A percentile compares a stretch with the other conserved stretches of the same genome.
These are phyloP conservation scores for Chiropotes sagulatus DNA, from an alignment of 2,797 vertebrate genomes.

Conservation along the genomic window DNA sequence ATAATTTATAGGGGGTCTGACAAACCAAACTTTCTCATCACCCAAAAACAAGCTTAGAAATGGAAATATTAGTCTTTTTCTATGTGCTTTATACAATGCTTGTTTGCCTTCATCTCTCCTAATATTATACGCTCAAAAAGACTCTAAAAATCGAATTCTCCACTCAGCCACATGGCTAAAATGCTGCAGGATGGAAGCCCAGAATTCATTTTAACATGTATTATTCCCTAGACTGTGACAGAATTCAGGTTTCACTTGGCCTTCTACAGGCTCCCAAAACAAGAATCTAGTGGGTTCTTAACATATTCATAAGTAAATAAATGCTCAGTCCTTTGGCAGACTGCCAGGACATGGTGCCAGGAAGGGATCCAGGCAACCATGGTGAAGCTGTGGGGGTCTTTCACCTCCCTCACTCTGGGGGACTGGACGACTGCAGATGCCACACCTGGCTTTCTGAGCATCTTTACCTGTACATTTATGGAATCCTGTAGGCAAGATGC, in stretches of 20 bases:
- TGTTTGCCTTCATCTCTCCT: background rate
- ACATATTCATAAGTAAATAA: conserved; percentile 14
- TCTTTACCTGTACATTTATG: background rate
- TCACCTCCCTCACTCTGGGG: background rate
- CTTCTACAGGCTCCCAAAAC: conserved; percentile 28
- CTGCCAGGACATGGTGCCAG: background rate
- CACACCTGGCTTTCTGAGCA: background rate
- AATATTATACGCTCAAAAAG: background rate
- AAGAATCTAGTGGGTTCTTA: background rate
- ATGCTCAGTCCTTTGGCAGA: background rate
- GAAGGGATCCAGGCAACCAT: background rate
- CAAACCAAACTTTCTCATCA: conserved; percentile 14
- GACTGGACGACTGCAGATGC: background rate
- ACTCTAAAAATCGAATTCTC: conserved; percentile 33
- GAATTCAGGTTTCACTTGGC: conserved; percentile 31
- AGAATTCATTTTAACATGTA: background rate
- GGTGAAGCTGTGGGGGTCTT: background rate
- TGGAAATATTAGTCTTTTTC: background rate
- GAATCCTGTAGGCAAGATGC: background rate
- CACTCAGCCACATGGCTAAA: background rate
- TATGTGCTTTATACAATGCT: background rate
- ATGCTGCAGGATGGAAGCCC: background rate
- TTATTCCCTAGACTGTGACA: conserved; percentile 20
- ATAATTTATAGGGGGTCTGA: background rate
- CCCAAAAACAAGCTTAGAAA: conserved; percentile 41